A percentile compares a stretch with the other conserved stretches of the same genome.
Conservation (phyloP, 37 sponge, comb jelly and placozoan genomes). For the Mnemiopsis leidyi region DNA sequence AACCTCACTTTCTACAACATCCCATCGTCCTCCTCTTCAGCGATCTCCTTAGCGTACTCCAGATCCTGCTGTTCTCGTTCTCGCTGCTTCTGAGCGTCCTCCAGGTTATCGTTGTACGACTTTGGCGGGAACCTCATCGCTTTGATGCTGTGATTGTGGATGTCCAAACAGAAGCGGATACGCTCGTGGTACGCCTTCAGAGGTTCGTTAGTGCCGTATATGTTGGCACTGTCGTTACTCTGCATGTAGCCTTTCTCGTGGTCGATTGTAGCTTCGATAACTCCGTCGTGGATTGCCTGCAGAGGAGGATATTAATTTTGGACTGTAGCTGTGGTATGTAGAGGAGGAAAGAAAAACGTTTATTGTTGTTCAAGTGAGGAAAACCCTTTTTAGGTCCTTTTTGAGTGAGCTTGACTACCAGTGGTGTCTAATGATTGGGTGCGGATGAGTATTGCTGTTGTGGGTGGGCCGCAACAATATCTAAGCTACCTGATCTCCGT, state of each 20-base stretch:
- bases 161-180: slow-evolving; percentile 88
- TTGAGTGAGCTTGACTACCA: too few relatives aligned
- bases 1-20: slow-evolving; percentile 2
- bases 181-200: slow-evolving; percentile 92
- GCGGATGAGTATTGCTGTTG: too few relatives aligned
- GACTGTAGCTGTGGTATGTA: too few relatives aligned
- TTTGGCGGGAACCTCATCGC: slow-evolving; percentile 88
- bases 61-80: slow-evolving; percentile 87
- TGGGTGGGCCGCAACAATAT: too few relatives aligned
- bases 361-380: too few relatives aligned
- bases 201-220: slow-evolving; percentile 91
- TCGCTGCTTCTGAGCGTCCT: slow-evolving; percentile 73
- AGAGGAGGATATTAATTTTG: background rate
- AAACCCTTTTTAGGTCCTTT: too few relatives aligned
- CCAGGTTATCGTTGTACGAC: slow-evolving; percentile 81
- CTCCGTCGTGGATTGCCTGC: slow-evolving; percentile 88
- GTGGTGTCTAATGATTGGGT: too few relatives aligned
- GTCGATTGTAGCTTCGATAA: slow-evolving; percentile 90
- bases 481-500: too few relatives aligned
- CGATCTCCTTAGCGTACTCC: slow-evolving; percentile 86
- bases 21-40: slow-evolving; percentile 87
- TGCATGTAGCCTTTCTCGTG: slow-evolving; percentile 91
- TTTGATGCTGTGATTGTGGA: slow-evolving; percentile 92
- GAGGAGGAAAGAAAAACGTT: too few relatives aligned
- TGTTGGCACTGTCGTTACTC: slow-evolving; percentile 86